phyloP scores from a whole-genome alignment of 2,113 vertebrate genomes.

The Puma concolor region DNA sequence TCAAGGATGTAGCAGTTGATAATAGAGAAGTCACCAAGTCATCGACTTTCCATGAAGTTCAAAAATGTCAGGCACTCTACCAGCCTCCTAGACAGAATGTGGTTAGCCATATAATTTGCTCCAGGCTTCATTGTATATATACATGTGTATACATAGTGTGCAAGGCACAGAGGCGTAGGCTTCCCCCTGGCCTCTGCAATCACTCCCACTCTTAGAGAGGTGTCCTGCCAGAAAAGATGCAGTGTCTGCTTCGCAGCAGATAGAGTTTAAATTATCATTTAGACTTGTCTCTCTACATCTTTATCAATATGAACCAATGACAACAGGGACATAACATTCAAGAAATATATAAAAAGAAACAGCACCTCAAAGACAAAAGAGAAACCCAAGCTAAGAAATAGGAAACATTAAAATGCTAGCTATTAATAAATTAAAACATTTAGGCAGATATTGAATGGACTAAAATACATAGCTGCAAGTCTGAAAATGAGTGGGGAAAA shows the following conservation, averaged over 20 bases:
- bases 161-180: not conserved
- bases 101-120: too few species aligned
- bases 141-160: rapidly evolving
- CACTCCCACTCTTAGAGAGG: not conserved
- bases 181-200: not conserved
- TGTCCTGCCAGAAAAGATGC: not conserved
- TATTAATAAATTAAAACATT: not conserved
- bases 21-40: not conserved
- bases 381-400: not conserved
- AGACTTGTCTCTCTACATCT: not conserved
- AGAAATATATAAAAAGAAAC: not conserved
- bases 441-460: not conserved
- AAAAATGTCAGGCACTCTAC: not conserved
- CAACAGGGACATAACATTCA: not conserved
- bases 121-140: not conserved
- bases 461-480: not conserved
- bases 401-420: not conserved
- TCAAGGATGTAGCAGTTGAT: not conserved
- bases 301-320: not conserved
- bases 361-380: not conserved
- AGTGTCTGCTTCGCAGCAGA: not conserved
- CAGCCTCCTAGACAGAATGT: not conserved
- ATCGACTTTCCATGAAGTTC: too few species aligned
- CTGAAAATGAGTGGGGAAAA: not conserved
- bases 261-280: not conserved